Percentiles rank a stretch among this genome's conserved stretches.
Conservation (phyloP, 2,888 invertebrate species). For the Microdon myrmicae region DNA sequence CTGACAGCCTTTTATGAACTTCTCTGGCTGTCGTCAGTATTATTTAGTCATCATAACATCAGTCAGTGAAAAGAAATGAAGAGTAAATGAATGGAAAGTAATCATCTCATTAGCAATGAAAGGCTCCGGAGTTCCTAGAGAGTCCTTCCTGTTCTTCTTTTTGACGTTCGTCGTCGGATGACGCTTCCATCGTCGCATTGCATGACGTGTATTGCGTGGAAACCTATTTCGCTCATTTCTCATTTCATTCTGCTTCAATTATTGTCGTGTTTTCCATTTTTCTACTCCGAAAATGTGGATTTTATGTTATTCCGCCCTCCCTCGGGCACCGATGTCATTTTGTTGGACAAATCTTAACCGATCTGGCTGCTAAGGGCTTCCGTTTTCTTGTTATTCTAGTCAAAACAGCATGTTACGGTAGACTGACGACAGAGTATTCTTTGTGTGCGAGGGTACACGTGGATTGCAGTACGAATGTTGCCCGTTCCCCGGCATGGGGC, state of each 20-base stretch:
- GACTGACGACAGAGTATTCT: conserved; percentile 6
- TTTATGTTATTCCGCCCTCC: conserved; percentile 13
- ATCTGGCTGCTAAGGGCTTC: no score
- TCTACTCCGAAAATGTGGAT: conserved; percentile 32
- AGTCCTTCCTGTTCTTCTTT: not conserved
- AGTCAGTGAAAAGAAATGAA: conserved; percentile 29
- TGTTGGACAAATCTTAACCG: no score
- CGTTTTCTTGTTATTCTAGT: conserved; percentile 26
- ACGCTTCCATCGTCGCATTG: not conserved
- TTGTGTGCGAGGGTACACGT: conserved; percentile 5
- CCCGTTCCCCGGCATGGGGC: conserved; percentile 21
- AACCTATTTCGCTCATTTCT: conserved; percentile 41
- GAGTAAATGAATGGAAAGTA: conserved; percentile 51
- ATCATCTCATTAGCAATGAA: conserved; percentile 48
- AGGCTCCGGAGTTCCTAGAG: not conserved
- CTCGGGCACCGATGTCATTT: not conserved
- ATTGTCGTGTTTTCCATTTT: conserved; percentile 40
- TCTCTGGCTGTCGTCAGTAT: conserved; percentile 5
- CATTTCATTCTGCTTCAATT: conserved; percentile 45
- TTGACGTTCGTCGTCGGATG: not conserved
- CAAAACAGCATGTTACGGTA: conserved; percentile 21
- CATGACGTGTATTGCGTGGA: conserved; percentile 31
- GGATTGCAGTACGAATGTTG: conserved; percentile 1
- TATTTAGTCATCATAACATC: not conserved
- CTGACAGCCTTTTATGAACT: conserved; percentile 37